Evolutionary conservation across 1,140 invertebrate species (phyloP).

Genomic region (Saccostrea cuccullata): DNA sequence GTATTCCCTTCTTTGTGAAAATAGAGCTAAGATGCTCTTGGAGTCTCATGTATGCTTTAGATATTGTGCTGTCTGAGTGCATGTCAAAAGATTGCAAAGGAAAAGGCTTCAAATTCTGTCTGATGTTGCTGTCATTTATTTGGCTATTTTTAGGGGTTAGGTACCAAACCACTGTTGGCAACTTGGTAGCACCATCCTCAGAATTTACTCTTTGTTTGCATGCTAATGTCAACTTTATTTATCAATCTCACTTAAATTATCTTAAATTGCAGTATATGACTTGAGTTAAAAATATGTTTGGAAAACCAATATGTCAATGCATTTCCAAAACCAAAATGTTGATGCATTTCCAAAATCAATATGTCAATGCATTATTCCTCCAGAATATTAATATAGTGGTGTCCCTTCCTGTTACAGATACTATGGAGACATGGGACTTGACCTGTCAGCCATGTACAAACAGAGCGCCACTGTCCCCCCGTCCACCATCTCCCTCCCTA

Average conservation of each 20-base stretch:
- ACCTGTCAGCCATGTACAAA: conserved; percentile 67
- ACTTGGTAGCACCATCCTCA: neutral
- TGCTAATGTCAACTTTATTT: neutral
- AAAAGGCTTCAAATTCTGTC: neutral
- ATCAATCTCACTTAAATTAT: neutral
- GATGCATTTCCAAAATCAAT: neutral
- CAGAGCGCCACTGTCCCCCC: conserved; percentile 68
- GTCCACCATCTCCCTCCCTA: conserved; percentile 61
- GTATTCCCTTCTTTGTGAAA: no score
- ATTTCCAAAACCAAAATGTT: no score
- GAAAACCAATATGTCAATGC: no score
- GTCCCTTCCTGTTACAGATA: conserved; percentile 60
- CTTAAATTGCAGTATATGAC: neutral
- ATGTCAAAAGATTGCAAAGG: neutral
- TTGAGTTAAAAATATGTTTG: neutral
- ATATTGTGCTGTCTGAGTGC: neutral
- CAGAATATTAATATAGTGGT: neutral
- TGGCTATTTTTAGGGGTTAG: neutral
- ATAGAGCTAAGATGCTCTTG: neutral
- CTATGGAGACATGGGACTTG: conserved; percentile 67
- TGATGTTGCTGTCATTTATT: neutral
- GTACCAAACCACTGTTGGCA: neutral
- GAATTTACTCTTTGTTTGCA: neutral
- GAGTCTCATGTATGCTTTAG: neutral
- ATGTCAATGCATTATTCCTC: neutral